Evolutionary conservation across 2,797 vertebrate species (phyloP), one percentile per base, ranked within the genome.

Genomic region (Discoglossus pictus): DNA sequence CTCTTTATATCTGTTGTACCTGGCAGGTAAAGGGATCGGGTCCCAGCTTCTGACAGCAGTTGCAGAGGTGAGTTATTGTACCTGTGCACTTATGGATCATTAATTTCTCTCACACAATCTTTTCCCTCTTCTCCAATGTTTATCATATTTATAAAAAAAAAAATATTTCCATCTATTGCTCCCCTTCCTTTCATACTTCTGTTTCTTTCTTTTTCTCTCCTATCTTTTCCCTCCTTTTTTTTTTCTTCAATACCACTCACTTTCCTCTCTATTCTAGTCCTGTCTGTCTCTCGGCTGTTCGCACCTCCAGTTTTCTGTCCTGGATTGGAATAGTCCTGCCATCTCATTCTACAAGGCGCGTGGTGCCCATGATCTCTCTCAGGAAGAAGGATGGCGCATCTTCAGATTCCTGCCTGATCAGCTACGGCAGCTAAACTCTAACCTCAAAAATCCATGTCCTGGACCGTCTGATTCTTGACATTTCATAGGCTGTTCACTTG

Each of bases 301-400:
- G 13, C 59, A 61, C 6, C 66, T 69, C 10, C 66, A 69, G 47
- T 23, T 69, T 1, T 46, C 74, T 0, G n/a, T 34, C 6, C 44
- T 60, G 1, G 17, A n/a, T 1, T 38, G 65, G 21, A 75, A 77
- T 17, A 4, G 13, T 0, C 2, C 42, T 0, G 56, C 58, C 9
- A 25, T 39, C 1, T n/a, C 2, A 1, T 62, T 62, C 64, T 47
- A 58, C 1, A 2, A 12, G 1, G 11, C 13, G 0, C 4, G 11
- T 0, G 67, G 63, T 0, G 61, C 34, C 0, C 21, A 31, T 1
- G 34, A 75, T 10, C 54, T 75, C 1, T 61, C 60, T 0, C 1
- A 6, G 3, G 44, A 68, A 10, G 55, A 68, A 1, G 73, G 71
- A 12, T 77, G 71, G 73, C 24, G 8, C 4, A 23, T 75, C 0